Base-by-base conservation (phyloP, 2,888 invertebrate genomes). In the Cheilosia scutellata region DNA sequence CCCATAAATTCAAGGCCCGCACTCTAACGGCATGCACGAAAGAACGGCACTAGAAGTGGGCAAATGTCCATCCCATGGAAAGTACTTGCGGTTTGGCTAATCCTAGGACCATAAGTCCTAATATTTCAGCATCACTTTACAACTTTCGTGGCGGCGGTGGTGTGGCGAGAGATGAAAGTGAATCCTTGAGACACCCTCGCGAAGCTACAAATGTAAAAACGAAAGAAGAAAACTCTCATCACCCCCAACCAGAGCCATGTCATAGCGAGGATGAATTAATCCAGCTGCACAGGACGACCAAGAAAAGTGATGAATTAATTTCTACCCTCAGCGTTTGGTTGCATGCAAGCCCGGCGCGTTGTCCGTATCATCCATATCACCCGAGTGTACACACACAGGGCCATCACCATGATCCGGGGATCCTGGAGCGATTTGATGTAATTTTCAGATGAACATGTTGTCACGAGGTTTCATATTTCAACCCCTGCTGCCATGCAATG, bases 401-500 rank as follows among this genome's bases (percentile, higher is more conserved):
- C 79, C 83, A 37, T 37, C 16, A 4, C 47, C 47, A 80, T 80
- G 75, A 84, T 75, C 79, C 75, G 68, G 75, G 70, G 86, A 86
- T 82, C 82, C 57, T 82, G 82, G 71, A 86, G 82, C 86, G 86
- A 86, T 86, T 86, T 82, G 86, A 86, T 86, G 86, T 82, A 86
- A 86, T 86, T 86, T 86, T 77, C 76, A 82, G 86, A 86, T 86
- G 86, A 86, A 86, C 82, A 86, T 86, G 86, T 86, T 86, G 86
- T 86, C 86, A 86, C 80, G 82, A 82, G 72, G 86, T 86, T 86
- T 86, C 82, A 86, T 86, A 86, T 86, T 82, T 86, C 86, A 86
- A 77, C 66, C 55, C 72, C 70, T 68, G 51, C 57, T 63, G 74
- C 63, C 27, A 25, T 20, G 55, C 77, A 66, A 55, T 42, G 63